Base-by-base conservation (phyloP, 92 coral and sea anemone species). In the Zoanthus sociatus region DNA sequence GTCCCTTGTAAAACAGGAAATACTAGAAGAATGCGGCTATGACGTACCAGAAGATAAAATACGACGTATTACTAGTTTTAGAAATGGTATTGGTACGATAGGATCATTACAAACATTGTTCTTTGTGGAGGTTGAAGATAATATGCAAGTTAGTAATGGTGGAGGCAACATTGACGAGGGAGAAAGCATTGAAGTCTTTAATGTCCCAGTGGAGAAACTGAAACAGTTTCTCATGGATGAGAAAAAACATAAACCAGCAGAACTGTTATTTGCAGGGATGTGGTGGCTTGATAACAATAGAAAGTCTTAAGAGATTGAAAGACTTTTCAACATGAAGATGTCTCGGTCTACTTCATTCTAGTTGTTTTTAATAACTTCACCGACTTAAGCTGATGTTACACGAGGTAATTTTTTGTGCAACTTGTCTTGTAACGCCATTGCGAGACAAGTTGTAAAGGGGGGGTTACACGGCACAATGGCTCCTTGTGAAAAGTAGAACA, bases 21-120 rank as follows among this genome's bases (percentile, higher is more conserved):
- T 97, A 15, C 87, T 97, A 16, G 99, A 97, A 73, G 99, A 97
- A 79, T 97, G 99, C 82, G 99, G 99, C 64, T 97, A 97, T 82
- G 95, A 97, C 63, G 98, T 97, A 30, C 99, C 99, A 7, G 98
- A 95, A 60, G 90, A 90, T 21, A 92, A 93, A 70, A 84, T 97
- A 14, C 91, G 92, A 83, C 88, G 88, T 77, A 64, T 97, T 20
- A 87, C 88, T 33, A 92, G 95, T 63, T 91, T 82, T 45, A 94
- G 95, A 71, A 87, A 87, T 68, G 95, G 94, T 1, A 96, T 95
- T 51, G 99, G 99, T 9, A 92, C 92, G 14, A 83, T 96, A 9
- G 99, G 99, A 8, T 51, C 99, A 5, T 55, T 89, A 63, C 96
- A 92, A 78, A 95, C 98, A 4, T 30, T 93, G 21, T 97, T 93